A percentile compares a stretch with the other conserved stretches of the same genome.
These are phyloP conservation scores for Notoglanidium macrostoma DNA, from an alignment of 2,797 vertebrate species.

Conservation along the genomic window DNA sequence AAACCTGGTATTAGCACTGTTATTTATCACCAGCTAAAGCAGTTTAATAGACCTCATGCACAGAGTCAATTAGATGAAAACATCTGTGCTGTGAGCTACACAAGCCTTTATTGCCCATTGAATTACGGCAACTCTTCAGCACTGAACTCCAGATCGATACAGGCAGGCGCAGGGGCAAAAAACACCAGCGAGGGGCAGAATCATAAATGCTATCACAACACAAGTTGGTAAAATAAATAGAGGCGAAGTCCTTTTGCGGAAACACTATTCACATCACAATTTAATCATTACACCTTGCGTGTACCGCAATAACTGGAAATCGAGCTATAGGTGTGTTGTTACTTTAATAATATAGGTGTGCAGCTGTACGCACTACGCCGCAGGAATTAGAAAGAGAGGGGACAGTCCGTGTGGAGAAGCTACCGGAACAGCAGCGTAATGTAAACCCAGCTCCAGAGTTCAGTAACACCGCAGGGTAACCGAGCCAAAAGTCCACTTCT, in stretches of 20 bases:
- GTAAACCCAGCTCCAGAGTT: not conserved
- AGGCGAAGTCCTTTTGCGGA: not conserved
- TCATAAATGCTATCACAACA: not conserved
- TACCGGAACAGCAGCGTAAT: not conserved
- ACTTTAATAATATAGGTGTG: conserved; percentile 23
- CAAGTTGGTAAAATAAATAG: not conserved
- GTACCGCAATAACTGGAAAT: not conserved
- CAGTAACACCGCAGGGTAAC: not conserved
- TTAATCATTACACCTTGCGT: not conserved
- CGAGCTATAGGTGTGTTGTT: not conserved
- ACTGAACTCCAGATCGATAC: conserved; percentile 36
- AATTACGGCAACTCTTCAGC: conserved; percentile 41
- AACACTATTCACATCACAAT: not conserved
- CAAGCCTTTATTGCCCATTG: conserved; percentile 31
- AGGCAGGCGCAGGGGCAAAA: not conserved
- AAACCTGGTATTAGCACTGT: not conserved
- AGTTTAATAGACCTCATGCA: conserved; percentile 26
- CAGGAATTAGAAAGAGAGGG: conserved; percentile 1
- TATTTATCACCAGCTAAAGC: conserved; percentile 26
- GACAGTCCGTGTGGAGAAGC: not conserved
- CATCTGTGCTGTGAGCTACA: conserved; percentile 27
- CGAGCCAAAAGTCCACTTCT: conserved; percentile 9
- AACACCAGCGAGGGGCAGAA: not conserved
- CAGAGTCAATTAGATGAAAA: conserved; percentile 32
- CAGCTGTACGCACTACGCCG: not conserved